phyloP scores from a whole-genome alignment of 2,797 vertebrate species.

The Varecia variegata region DNA sequence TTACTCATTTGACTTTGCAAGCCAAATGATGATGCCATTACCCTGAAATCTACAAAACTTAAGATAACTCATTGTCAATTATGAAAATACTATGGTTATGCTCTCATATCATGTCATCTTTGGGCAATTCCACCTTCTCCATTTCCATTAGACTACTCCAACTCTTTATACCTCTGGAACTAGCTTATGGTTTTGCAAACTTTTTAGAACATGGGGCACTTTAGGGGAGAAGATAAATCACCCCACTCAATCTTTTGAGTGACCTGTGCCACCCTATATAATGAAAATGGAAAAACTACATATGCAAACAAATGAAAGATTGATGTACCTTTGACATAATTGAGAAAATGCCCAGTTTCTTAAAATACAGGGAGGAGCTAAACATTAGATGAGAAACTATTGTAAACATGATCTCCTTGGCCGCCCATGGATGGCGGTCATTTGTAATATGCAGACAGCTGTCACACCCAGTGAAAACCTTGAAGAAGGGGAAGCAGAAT shows the following conservation, averaged over 20 bases:
- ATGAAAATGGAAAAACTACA: neutral
- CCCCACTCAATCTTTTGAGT: neutral
- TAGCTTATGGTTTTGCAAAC: neutral
- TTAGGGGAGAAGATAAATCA: neutral
- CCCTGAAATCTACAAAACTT: neutral
- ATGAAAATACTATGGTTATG: neutral
- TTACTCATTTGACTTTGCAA: constrained; percentile 46
- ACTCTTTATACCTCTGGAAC: neutral
- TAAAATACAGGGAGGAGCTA: neutral
- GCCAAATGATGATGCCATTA: neutral
- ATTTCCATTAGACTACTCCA: neutral
- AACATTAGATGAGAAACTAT: neutral
- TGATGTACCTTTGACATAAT: neutral
- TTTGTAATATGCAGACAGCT: constrained; percentile 23
- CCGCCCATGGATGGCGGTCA: neutral
- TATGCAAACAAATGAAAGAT: neutral
- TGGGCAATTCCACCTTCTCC: neutral
- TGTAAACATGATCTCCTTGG: neutral
- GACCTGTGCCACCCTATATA: neutral
- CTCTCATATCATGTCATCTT: neutral
- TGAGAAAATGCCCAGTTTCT: neutral
- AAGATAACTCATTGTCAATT: neutral
- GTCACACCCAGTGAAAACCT: constrained; percentile 35
- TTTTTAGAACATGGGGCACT: neutral
- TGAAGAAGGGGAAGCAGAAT: constrained; percentile 64